These are phyloP conservation scores for Parnassius orleans DNA, from an alignment of 2,888 invertebrate species.

Conservation along the genomic window DNA sequence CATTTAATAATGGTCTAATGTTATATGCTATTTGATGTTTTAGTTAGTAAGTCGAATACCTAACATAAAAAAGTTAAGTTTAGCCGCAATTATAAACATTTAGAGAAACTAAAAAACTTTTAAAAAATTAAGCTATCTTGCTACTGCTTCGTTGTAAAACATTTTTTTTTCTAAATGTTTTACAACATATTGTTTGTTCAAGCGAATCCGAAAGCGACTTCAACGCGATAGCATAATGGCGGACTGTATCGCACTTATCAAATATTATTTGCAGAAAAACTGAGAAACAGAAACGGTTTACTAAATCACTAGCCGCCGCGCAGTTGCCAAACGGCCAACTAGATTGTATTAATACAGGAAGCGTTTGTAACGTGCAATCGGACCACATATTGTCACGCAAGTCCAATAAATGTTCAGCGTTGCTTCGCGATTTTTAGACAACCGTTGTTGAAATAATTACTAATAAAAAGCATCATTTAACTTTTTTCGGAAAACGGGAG, in stretches of 20 bases:
- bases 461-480: no score
- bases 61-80: no score
- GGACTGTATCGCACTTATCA: conserved; percentile 15
- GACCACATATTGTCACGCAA: conserved; percentile 60
- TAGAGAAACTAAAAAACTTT: no score
- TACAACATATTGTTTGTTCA: conserved; percentile 10
- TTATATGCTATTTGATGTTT: no score
- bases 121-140: no score
- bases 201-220: conserved; percentile 17
- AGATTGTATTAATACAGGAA: conserved; percentile 48
- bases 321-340: conserved; percentile 37
- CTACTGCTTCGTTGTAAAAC: no score
- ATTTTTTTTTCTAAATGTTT: not conserved
- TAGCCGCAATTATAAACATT: no score
- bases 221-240: conserved; percentile 11
- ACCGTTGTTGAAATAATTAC: conserved; percentile 24
- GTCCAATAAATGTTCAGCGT: conserved; percentile 48
- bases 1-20: no score
- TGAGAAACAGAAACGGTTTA: conserved; percentile 14
- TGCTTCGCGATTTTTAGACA: conserved; percentile 32
- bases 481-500: no score
- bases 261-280: conserved; percentile 12
- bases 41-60: no score
- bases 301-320: conserved; percentile 27
- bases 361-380: conserved; percentile 44